Evolutionary conservation across 2,797 vertebrate species (phyloP).

Genomic region (Uromys caudimaculatus): DNA sequence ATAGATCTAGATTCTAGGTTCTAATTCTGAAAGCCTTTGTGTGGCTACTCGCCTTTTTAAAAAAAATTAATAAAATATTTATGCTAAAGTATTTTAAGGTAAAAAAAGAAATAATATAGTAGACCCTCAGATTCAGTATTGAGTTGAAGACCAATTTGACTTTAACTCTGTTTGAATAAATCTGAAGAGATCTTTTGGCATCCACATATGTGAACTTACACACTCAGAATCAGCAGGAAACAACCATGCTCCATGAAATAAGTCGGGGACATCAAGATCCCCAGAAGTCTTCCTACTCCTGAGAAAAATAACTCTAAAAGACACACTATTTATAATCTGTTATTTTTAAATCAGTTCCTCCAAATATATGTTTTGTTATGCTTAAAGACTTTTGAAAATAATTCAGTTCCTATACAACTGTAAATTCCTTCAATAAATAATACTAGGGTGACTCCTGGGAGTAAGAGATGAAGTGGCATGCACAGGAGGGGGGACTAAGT

Average conservation of each 20-base stretch:
- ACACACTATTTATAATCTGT: neutral
- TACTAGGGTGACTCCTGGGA: neutral
- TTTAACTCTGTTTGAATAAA: neutral
- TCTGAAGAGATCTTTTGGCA: neutral
- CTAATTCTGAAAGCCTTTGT: slow-evolving; percentile 26
- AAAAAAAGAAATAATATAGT: neutral
- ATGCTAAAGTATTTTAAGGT: neutral
- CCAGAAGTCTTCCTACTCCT: neutral
- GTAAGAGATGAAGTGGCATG: neutral
- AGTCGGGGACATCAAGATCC: neutral
- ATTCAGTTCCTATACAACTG: neutral
- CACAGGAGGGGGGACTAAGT: neutral
- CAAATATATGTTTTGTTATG: neutral
- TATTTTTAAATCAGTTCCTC: slow-evolving; percentile 28
- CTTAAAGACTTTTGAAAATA: slow-evolving; percentile 17
- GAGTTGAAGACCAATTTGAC: neutral
- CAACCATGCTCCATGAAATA: neutral
- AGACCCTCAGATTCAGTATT: neutral
- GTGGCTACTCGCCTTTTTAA: neutral
- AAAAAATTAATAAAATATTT: slow-evolving; percentile 20
- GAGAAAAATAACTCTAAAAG: slow-evolving; percentile 24
- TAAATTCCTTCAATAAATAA: slow-evolving; percentile 30
- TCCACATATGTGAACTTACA: neutral
- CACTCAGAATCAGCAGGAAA: neutral
- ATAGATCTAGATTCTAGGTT: neutral